A percentile compares a stretch with the other conserved stretches of the same genome.
Evolutionary conservation across 1,140 invertebrate species (phyloP).

Genomic region (Drosophila sucinea): DNA sequence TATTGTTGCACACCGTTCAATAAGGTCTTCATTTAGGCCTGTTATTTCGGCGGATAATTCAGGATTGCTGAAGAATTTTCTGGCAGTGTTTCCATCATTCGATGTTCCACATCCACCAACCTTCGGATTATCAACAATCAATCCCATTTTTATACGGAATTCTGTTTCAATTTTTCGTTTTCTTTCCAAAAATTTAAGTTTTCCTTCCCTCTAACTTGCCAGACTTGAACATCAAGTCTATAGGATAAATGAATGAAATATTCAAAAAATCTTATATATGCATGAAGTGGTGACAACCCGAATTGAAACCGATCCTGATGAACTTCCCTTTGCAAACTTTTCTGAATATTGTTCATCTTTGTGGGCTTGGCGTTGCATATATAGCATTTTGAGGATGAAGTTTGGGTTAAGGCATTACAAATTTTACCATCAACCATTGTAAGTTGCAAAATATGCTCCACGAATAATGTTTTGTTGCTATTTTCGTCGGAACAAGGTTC

Average conservation of each 20-base stretch:
- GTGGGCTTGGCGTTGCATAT: slow-evolving; percentile 14
- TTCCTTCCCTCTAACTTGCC: slow-evolving; percentile 19
- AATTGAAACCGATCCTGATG: not conserved
- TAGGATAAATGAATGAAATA: slow-evolving; percentile 55
- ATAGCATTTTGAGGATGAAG: not conserved
- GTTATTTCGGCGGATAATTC: not conserved
- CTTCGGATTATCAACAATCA: not conserved
- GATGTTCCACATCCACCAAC: not conserved
- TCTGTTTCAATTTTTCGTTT: not conserved
- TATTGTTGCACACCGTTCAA: not conserved
- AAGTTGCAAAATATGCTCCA: slow-evolving; percentile 12
- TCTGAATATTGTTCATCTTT: slow-evolving; percentile 23
- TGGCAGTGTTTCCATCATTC: slow-evolving; percentile 1
- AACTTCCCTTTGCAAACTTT: slow-evolving; percentile 18
- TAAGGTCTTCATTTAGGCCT: not conserved
- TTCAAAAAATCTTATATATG: slow-evolving; percentile 24
- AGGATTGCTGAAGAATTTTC: not conserved
- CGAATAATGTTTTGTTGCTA: not conserved
- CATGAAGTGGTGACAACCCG: not conserved
- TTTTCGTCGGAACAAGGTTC: slow-evolving; percentile 3
- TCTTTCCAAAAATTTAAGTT: not conserved
- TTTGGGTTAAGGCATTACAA: slow-evolving; percentile 6
- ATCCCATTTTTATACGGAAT: slow-evolving; percentile 1
- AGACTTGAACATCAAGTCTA: slow-evolving; percentile 47
- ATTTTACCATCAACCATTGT: slow-evolving; percentile 23